A percentile compares a stretch with the other conserved stretches of the same genome.
phyloP scores from a whole-genome alignment of 2,797 vertebrate genomes.

The Pipistrellus kuhlii region DNA sequence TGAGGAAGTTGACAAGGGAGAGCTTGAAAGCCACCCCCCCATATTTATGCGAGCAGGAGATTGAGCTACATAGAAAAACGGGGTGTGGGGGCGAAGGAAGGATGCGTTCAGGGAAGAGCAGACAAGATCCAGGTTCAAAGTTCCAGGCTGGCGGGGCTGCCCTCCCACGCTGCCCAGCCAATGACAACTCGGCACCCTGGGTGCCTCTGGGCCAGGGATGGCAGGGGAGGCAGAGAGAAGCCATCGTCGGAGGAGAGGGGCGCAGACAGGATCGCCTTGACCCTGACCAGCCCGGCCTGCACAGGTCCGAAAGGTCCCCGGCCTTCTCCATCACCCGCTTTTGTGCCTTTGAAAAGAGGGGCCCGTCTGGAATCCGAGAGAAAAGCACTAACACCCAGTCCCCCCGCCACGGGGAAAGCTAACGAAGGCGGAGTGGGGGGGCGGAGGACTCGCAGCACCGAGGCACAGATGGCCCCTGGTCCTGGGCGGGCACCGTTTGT shows the following conservation, averaged over 20 bases:
- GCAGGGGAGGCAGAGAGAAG: neutral
- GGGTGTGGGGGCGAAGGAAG: neutral
- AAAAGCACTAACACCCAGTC: neutral
- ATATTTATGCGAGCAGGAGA: neutral
- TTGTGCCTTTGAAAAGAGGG: neutral
- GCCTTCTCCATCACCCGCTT: neutral
- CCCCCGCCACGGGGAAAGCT: neutral
- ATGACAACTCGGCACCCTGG: neutral
- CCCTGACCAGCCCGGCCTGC: neutral
- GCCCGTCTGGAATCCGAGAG: neutral
- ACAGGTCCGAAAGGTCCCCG: neutral
- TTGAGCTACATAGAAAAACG: neutral
- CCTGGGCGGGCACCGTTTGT: constrained; percentile 66
- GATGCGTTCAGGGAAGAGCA: neutral
- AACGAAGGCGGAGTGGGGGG: neutral
- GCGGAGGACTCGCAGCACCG: constrained; percentile 63
- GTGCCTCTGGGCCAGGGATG: neutral
- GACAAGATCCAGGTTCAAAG: neutral
- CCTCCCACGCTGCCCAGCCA: neutral
- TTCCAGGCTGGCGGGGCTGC: neutral
- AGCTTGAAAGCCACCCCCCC: accelerated
- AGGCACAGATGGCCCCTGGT: neutral
- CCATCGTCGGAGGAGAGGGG: neutral
- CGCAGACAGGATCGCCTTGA: neutral
- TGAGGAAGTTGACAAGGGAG: neutral